phyloP scores from a whole-genome alignment of 2,113 vertebrate genomes.

The Hemibates koningsi region DNA sequence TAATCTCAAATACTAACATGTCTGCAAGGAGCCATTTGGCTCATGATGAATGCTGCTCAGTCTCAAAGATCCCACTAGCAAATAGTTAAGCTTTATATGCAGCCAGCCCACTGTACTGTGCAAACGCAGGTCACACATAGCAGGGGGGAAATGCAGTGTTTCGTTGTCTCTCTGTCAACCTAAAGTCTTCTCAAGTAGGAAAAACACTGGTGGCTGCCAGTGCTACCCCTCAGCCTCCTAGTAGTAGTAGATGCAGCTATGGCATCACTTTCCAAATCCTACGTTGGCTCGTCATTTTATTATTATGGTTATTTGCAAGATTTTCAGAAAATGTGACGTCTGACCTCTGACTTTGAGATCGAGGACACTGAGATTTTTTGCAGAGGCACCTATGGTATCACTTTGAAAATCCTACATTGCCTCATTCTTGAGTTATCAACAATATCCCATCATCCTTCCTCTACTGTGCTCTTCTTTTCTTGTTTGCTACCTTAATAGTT shows the following conservation, averaged over 20 bases:
- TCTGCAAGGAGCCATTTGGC: conserved; percentile 32
- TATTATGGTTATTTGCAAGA: background rate
- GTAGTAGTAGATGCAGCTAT: background rate
- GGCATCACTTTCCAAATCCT: background rate
- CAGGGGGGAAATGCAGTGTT: background rate
- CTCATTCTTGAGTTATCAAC: background rate
- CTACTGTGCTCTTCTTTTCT: background rate
- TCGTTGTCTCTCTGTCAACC: background rate
- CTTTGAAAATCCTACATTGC: background rate
- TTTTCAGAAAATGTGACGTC: background rate
- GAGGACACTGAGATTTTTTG: background rate
- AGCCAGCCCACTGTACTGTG: background rate
- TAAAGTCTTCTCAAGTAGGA: background rate
- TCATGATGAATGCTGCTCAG: conserved; percentile 8
- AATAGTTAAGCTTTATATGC: background rate
- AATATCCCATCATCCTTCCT: background rate
- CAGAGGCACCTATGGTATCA: background rate
- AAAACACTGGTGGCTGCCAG: background rate
- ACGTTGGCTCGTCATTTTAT: background rate
- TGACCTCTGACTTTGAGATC: background rate
- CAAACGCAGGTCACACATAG: background rate
- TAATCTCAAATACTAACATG: conserved; percentile 30
- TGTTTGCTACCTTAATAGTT: background rate
- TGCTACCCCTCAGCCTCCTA: background rate
- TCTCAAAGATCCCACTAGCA: background rate